These are phyloP conservation scores for Coreoperca whiteheadi DNA, from an alignment of 2,113 vertebrate species.

Conservation along the genomic window DNA sequence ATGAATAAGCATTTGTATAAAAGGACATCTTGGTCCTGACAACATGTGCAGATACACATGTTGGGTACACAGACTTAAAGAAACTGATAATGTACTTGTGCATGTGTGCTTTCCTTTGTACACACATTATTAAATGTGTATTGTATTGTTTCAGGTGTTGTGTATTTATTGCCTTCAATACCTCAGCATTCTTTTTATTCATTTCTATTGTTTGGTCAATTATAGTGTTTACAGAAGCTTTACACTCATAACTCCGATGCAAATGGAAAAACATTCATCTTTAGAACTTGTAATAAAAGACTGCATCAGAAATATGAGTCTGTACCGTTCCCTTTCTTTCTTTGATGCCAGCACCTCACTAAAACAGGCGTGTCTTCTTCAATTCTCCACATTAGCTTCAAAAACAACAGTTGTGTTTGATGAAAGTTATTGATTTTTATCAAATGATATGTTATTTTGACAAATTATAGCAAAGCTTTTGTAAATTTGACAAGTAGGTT, in stretches of 20 bases:
- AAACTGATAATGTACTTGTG: neutral
- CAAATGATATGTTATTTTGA: neutral
- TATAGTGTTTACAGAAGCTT: constrained; percentile 15
- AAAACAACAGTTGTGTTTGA: neutral
- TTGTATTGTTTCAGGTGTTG: constrained; percentile 44
- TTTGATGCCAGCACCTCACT: neutral
- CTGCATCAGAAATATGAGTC: constrained; percentile 6
- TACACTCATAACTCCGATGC: constrained; percentile 2
- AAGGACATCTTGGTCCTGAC: constrained; percentile 9
- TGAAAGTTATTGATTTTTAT: neutral
- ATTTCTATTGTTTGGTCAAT: constrained; percentile 8
- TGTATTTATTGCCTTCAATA: constrained; percentile 72
- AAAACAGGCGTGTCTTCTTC: neutral
- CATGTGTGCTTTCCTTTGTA: neutral
- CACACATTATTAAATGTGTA: constrained; percentile 33
- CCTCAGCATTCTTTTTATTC: constrained; percentile 50
- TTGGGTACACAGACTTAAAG: neutral
- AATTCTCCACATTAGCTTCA: neutral
- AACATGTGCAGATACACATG: neutral
- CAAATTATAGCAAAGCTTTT: neutral
- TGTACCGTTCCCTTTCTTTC: neutral
- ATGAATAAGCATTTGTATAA: constrained; percentile 70
- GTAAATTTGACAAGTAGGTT: neutral
- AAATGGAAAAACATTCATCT: neutral
- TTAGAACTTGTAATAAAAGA: constrained; percentile 18